Evolutionary conservation across 1,140 invertebrate genomes (phyloP).

Genomic region (Aradophagus sp.): DNA sequence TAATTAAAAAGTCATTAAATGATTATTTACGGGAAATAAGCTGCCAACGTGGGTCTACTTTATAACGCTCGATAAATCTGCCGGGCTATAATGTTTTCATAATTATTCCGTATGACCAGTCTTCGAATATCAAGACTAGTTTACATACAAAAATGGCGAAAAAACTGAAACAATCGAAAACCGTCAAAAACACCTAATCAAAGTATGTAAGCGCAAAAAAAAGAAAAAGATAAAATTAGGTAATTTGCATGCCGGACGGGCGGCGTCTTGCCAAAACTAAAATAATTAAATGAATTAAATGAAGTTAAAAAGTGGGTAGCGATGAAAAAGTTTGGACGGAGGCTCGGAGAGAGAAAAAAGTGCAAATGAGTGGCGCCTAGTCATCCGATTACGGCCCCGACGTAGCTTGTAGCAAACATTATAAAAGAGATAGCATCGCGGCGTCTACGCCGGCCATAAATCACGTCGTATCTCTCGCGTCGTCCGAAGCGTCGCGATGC

Average conservation of each 20-base stretch:
- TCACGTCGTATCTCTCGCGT: constrained; percentile 47
- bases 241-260: constrained; percentile 35
- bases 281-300: constrained; percentile 28
- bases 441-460: constrained; percentile 36
- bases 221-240: constrained; percentile 21
- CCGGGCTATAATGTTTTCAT: too few relatives aligned
- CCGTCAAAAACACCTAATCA: too few relatives aligned
- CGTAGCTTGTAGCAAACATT: constrained; percentile 48
- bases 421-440: constrained; percentile 49
- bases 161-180: too few relatives aligned
- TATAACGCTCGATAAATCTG: too few relatives aligned
- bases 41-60: too few relatives aligned
- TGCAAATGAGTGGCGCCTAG: constrained; percentile 42
- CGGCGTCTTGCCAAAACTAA: constrained; percentile 28
- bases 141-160: too few relatives aligned
- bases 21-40: too few relatives aligned
- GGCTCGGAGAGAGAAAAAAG: constrained; percentile 16
- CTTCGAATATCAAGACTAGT: too few relatives aligned
- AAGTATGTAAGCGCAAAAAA: too few relatives aligned
- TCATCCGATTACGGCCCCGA: constrained; percentile 43
- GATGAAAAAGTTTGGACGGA: constrained; percentile 1
- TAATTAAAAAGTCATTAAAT: too few relatives aligned
- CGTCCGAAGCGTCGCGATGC: constrained; percentile 20
- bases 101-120: too few relatives aligned
- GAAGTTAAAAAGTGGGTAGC: background rate